Percentiles rank a stretch among this genome's conserved stretches.
phyloP scores from a whole-genome alignment of 2,113 vertebrate genomes.

The Calidris pugnax region DNA sequence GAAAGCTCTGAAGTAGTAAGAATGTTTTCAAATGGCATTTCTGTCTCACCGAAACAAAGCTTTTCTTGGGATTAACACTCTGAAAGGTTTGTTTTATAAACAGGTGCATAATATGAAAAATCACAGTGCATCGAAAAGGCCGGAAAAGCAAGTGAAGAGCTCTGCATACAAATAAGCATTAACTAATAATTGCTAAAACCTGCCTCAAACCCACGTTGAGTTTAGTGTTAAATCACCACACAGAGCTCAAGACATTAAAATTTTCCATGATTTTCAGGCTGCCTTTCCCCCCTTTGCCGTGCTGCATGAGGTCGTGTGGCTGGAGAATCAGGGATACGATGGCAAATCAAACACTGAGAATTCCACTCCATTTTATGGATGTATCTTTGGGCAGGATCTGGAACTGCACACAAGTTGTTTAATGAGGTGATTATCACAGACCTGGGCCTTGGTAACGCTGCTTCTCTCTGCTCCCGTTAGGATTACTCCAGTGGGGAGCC shows the following conservation, averaged over 20 bases:
- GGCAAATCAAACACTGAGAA: neutral
- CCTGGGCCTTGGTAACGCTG: neutral
- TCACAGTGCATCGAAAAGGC: neutral
- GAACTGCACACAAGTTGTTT: neutral
- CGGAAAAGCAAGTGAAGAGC: neutral
- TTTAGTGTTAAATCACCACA: neutral
- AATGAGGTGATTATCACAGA: neutral
- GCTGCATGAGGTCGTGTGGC: neutral
- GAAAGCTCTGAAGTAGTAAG: neutral
- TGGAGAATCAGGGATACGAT: neutral
- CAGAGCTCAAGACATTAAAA: neutral
- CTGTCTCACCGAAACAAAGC: neutral
- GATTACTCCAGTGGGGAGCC: neutral
- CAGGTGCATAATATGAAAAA: neutral
- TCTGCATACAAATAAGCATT: neutral
- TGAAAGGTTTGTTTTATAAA: neutral
- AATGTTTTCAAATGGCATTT: neutral
- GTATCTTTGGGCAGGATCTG: neutral
- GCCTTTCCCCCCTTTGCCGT: neutral
- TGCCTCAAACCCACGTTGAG: no score
- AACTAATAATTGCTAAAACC: neutral
- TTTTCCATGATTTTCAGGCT: neutral
- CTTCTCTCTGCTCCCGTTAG: neutral
- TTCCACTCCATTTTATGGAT: fast-evolving
- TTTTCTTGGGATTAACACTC: neutral